A percentile compares a stretch with the other conserved stretches of the same genome.
phyloP scores from a whole-genome alignment of 2,797 vertebrate genomes.

The Hyperoplus immaculatus region DNA sequence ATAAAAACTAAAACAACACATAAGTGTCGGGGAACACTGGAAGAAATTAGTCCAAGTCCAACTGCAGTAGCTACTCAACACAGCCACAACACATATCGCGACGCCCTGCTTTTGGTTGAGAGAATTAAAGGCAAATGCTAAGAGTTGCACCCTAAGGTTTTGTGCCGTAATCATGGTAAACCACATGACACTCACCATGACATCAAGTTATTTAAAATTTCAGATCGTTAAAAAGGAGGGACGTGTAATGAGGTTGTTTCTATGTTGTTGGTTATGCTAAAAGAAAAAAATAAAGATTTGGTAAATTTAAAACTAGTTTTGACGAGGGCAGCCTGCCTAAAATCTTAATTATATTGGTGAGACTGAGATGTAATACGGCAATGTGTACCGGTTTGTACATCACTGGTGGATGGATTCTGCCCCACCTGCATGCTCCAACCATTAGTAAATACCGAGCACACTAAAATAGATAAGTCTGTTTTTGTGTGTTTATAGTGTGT shows the following conservation, averaged over 20 bases:
- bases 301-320: slow-evolving; percentile 19
- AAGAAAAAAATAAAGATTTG: slow-evolving; percentile 22
- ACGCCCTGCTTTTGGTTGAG: slow-evolving; percentile 41
- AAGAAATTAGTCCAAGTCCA: slow-evolving; percentile 68
- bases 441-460: slow-evolving; percentile 27
- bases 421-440: not conserved
- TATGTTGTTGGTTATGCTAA: slow-evolving; percentile 13
- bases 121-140: slow-evolving; percentile 18
- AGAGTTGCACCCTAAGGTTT: slow-evolving; percentile 31
- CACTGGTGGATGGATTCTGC: not conserved
- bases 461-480: slow-evolving; percentile 18
- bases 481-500: slow-evolving; percentile 31
- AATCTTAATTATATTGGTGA: slow-evolving; percentile 27
- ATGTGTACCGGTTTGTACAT: not conserved
- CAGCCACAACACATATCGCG: slow-evolving; percentile 56
- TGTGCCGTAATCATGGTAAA: slow-evolving; percentile 41
- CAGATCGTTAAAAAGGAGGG: slow-evolving; percentile 30
- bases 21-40: slow-evolving; percentile 53
- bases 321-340: not conserved
- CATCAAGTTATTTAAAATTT: slow-evolving; percentile 33
- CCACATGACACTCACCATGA: slow-evolving; percentile 53
- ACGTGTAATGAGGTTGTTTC: slow-evolving; percentile 36
- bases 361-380: not conserved
- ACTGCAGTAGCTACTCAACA: slow-evolving; percentile 67
- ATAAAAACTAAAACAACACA: slow-evolving; percentile 75